Base-by-base conservation (phyloP, 2,113 vertebrate genomes). In the Notarius lentiginosus region DNA sequence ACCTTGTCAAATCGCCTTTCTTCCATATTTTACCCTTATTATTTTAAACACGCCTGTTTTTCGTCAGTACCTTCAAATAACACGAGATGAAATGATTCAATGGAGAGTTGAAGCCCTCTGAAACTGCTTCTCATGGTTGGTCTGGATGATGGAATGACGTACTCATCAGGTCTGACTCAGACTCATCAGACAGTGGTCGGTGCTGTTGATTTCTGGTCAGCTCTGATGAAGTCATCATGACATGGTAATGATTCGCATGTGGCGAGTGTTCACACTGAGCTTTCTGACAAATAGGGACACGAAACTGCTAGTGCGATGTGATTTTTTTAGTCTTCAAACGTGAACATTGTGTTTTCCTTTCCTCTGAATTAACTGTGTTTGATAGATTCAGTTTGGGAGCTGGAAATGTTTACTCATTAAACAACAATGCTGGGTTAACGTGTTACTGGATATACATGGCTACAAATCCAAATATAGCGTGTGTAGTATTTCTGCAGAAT, bases 161-260 rank as follows among this genome's bases (percentile, higher is more conserved):
- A 27, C 60, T 76, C 84, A 81, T 87, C 87, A 72, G 83, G 68
- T 85, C 27, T 89, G 88, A 87, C 73, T 89, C 86, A 79, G 49
- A 63, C 34, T 84, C 80, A 65, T 76, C 56, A 85, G 86, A 85
- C 53, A 10, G 60, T 60, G 80, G 84, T 65, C 75, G 55, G 41
- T 17, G 30, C 66, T 34, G 84, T 80, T 60, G 84, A 77, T 84
- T 90, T 90, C 85, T 83, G 85, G 70, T 77, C 70, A 77, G 82
- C 77, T 85, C 47, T 83, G 79, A 63, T 82, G 85, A 86, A 30
- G 79, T 82, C 85, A 82, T 82, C 22, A 12, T 30, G 27, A 15
- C 53, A n/a, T 27, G 17, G 77, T 66, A 73, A 73, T 82, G 85
- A 86, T 56, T 82, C 20, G 63, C 85, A 81, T 86, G 85, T 81